Conservation (phyloP, 2,888 invertebrate genomes). For the Branchellion lobata region DNA sequence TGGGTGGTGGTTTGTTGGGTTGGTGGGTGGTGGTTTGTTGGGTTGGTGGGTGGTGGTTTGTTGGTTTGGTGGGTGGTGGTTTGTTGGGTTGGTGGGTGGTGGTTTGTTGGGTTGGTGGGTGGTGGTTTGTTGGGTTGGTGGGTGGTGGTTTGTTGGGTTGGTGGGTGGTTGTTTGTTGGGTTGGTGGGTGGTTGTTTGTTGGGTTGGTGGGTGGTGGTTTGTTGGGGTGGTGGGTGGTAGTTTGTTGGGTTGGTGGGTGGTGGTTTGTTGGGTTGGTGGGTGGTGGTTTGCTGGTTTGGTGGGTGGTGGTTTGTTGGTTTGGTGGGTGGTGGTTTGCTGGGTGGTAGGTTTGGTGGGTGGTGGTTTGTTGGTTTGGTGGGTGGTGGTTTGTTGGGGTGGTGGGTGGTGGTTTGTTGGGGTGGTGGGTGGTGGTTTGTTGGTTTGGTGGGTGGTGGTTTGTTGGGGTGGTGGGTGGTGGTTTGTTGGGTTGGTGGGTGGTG, state of each 20-base stretch:
- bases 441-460: too few relatives aligned
- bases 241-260: background rate
- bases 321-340: constrained; percentile 9
- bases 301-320: background rate
- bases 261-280: background rate
- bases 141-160: too few relatives aligned
- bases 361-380: too few relatives aligned
- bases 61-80: background rate
- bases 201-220: too few relatives aligned
- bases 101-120: constrained; percentile 6
- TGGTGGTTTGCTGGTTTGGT: background rate
- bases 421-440: too few relatives aligned
- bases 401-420: constrained; percentile 11
- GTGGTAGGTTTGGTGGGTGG: constrained; percentile 6
- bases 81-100: background rate
- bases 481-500: constrained; percentile 21
- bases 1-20: too few relatives aligned
- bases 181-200: too few relatives aligned
- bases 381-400: background rate
- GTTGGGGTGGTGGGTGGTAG: background rate
- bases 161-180: too few relatives aligned
- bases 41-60: constrained; percentile 23
- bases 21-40: background rate
- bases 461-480: background rate
- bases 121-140: constrained; percentile 20